Conservation (phyloP, 2,113 vertebrate genomes). For the Nesogale talazaci region DNA sequence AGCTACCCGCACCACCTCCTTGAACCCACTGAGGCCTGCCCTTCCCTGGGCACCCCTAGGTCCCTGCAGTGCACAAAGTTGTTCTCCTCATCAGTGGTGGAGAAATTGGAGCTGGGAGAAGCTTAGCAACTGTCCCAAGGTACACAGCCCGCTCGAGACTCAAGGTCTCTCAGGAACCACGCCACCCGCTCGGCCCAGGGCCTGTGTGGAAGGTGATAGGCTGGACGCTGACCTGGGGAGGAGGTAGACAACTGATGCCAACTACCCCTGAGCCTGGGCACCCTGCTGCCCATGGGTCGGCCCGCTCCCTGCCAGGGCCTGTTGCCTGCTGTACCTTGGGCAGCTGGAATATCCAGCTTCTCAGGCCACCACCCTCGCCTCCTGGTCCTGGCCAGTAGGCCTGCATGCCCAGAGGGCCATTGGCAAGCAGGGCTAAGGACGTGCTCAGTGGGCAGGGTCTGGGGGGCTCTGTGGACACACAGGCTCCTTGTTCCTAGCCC, state of each 20-base stretch:
- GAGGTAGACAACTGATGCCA: constrained; percentile 39
- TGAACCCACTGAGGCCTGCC: background rate
- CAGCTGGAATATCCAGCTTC: background rate
- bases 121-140: background rate
- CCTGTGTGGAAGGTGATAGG: background rate
- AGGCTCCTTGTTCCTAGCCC: background rate
- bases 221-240: background rate
- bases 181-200: background rate
- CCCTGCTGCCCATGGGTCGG: background rate
- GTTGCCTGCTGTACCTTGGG: background rate
- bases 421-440: background rate
- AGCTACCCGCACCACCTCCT: too few relatives aligned
- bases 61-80: background rate
- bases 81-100: background rate
- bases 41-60: background rate
- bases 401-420: background rate
- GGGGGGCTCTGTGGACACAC: fast-evolving
- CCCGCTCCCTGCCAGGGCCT: background rate
- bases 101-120: background rate
- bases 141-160: background rate
- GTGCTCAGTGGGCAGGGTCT: fast-evolving
- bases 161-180: background rate
- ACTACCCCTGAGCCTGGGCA: background rate
- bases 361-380: background rate
- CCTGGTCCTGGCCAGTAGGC: background rate